Percentiles rank a stretch among this genome's conserved stretches.
Conservation (phyloP, 2,113 vertebrate genomes). For the Oreochromis niloticus region DNA sequence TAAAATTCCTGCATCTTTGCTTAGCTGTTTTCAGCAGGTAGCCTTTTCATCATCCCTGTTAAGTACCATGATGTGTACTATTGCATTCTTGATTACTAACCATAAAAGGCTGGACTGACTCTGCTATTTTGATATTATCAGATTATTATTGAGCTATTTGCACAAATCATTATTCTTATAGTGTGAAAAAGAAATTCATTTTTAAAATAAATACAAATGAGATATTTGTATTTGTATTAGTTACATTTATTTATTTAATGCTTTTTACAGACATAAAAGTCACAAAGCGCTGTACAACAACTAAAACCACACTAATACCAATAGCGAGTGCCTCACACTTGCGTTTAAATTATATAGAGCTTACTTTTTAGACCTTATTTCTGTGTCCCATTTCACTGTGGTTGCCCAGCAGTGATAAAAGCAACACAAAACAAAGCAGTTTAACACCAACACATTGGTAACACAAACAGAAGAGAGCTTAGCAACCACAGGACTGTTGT, state of each 20-base stretch:
- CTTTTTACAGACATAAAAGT: not conserved
- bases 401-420: not conserved
- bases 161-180: not conserved
- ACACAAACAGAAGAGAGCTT: not conserved
- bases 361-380: not conserved
- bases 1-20: not conserved
- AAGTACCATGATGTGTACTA: not conserved
- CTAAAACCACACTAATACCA: not conserved
- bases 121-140: not conserved
- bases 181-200: not conserved
- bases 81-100: slow-evolving; percentile 13
- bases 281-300: not conserved
- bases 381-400: not conserved
- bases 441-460: not conserved
- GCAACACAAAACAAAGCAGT: not conserved
- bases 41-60: not conserved
- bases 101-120: not conserved
- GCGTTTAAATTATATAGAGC: not conserved
- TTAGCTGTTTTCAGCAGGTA: not conserved
- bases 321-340: not conserved
- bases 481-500: not conserved
- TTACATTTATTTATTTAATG: not conserved
- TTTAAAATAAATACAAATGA: not conserved
- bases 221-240: not conserved
- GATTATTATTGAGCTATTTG: not conserved